Evolutionary conservation across 1,140 invertebrate species (phyloP).

Genomic region (Drosophila repletoides): DNA sequence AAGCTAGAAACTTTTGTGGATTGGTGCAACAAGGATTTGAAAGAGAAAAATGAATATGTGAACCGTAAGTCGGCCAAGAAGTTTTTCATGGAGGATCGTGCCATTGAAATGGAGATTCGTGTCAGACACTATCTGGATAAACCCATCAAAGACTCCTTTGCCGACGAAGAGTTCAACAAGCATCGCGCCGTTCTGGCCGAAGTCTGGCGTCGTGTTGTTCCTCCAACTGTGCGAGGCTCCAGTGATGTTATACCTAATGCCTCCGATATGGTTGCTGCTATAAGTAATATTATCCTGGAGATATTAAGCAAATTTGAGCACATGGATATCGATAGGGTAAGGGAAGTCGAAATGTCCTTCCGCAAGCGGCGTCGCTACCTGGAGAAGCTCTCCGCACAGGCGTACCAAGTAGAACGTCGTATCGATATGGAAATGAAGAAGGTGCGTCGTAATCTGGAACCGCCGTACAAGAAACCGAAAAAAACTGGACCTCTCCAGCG

Average conservation of each 20-base stretch:
- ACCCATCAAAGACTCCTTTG: constrained; percentile 54
- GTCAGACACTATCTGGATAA: constrained; percentile 36
- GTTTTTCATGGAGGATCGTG: constrained; percentile 76
- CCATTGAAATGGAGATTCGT: constrained; percentile 53
- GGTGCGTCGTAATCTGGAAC: constrained; percentile 68
- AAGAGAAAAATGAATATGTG: constrained; percentile 72
- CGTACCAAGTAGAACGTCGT: constrained; percentile 67
- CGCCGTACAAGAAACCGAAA: constrained; percentile 60
- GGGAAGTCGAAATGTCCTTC: constrained; percentile 37
- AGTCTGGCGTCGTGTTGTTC: constrained; percentile 67
- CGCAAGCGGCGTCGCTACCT: constrained; percentile 54
- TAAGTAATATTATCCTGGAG: constrained; percentile 64
- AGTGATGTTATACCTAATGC: constrained; percentile 49
- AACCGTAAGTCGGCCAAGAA: constrained; percentile 72
- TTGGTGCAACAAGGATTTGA: constrained; percentile 66
- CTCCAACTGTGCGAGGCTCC: constrained; percentile 55
- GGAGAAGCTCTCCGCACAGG: constrained; percentile 63
- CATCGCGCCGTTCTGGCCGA: constrained; percentile 58
- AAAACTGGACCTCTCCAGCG: constrained; percentile 56
- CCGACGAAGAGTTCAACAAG: constrained; percentile 56
- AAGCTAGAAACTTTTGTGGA: constrained; percentile 63
- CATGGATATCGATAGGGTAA: constrained; percentile 55
- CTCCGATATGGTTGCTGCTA: constrained; percentile 71
- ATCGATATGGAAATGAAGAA: constrained; percentile 76
- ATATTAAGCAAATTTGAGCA: constrained; percentile 64